phyloP scores from a whole-genome alignment of 2,888 invertebrate species.

The Meganola albula region DNA sequence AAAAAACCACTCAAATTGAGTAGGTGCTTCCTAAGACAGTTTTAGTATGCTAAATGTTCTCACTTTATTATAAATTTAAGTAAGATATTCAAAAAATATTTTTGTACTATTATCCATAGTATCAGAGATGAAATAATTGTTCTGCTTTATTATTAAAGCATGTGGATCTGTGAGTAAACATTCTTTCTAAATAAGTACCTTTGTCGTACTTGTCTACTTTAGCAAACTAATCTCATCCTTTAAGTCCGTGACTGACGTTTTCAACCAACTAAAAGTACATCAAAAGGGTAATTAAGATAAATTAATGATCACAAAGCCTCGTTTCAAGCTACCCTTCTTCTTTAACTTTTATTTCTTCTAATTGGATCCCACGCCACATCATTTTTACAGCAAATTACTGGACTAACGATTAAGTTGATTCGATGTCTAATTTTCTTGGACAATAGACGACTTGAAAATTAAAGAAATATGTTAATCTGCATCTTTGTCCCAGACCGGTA shows the following conservation, averaged over 20 bases:
- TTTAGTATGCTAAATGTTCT: too few species aligned
- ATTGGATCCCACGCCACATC: conserved; percentile 60
- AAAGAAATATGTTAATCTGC: conserved; percentile 71
- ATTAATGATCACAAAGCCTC: conserved; percentile 51
- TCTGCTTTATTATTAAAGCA: too few species aligned
- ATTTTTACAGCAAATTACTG: conserved; percentile 62
- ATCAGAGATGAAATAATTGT: too few species aligned
- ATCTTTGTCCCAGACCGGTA: conserved; percentile 63
- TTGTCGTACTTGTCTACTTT: conserved; percentile 36
- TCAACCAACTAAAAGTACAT: conserved; percentile 44
- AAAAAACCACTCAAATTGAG: too few species aligned
- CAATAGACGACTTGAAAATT: conserved; percentile 65
- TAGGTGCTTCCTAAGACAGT: too few species aligned
- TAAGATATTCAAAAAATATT: too few species aligned
- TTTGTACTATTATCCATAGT: too few species aligned
- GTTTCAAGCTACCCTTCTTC: conserved; percentile 29
- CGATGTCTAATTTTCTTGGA: conserved; percentile 67
- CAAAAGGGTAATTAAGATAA: conserved; percentile 58
- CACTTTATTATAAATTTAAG: too few species aligned
- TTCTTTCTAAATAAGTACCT: too few species aligned
- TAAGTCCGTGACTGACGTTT: conserved; percentile 33
- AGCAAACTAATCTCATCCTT: conserved; percentile 39
- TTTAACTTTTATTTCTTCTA: conserved; percentile 41
- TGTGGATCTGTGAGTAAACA: too few species aligned
- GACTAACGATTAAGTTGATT: conserved; percentile 55